Base-by-base conservation (phyloP, 2,797 vertebrate genomes). In the Urophycis tenuis region DNA sequence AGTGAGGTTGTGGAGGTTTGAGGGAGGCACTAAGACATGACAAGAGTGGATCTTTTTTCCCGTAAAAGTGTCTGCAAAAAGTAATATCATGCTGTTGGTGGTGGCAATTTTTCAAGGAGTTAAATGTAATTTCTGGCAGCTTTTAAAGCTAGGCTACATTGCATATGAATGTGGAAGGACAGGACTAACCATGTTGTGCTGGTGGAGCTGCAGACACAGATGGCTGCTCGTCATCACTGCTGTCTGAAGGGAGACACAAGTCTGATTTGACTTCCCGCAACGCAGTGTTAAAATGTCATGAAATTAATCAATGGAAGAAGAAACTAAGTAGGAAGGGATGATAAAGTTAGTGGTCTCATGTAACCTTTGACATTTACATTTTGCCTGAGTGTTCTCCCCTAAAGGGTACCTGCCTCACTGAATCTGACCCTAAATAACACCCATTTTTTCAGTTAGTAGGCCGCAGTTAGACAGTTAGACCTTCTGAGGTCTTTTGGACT, bases 151-250 rank as follows among this genome's bases (percentile, higher is more conserved):
- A 67, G 19, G 60, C 60, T 67, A 67, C 25, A n/a, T 22, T 67
- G 25, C 25, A 67, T 34, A 34, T 34, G 33, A 34, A 3, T 2
- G 19, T 67, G 60, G 60, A 8, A n/a, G 60, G 60, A 67, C 60
- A 67, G 60, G 60, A 67, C 60, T n/a, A 22, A 67, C 60, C 60
- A 19, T 67, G 60, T 67, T 67, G 60, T 67, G 60, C 60, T 67
- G 19, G 11, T 67, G 60, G 60, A 67, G 19, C 60, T 67, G 60
- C 19, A n/a, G 60, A n/a, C 60, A 67, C n/a, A 5, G 25, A 67
- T 67, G 19, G 19, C 60, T 67, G 60, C 15, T 67, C 60, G 6
- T 67, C 60, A 67, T n/a, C 60, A 67, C 60, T 67, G 60, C 60
- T 67, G 19, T 67, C 60, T 67, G 60, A 67, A 67, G 60, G 19